Base-by-base conservation (phyloP, 2,797 vertebrate species). In the Thunnus albacares region DNA sequence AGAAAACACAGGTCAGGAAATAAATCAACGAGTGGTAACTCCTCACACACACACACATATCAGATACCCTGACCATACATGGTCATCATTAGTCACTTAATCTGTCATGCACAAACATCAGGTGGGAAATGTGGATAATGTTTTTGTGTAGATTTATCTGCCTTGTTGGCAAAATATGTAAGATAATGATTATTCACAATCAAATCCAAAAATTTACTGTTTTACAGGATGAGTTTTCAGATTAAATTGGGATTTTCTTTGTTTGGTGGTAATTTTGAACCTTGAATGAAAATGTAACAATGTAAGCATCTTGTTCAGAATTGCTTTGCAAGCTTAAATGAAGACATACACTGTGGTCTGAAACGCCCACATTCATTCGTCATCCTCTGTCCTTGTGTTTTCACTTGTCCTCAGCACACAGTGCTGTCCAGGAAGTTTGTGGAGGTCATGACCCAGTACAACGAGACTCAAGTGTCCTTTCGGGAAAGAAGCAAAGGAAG, bases 371-470 rank as follows among this genome's bases (percentile, higher is more conserved):
- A 63, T 76, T 64, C 26, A 63, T 76, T 64, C 30, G 20, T 65
- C 26, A 64, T 20, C 9, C 10, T 70, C 5, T 62, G 41, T 70
- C 35, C 20, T 59, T 60, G 15, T 86, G 13, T 82, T 79, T 66
- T 72, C 45, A 18, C 63, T 77, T 77, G 13, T 76, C 76, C 63
- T 53, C 84, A 99, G 98, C 96, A 99, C 81, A 96, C 96, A 0
- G 96, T 98, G 7, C 93, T 99, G 58, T 97, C 97, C 51, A 96
- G 97, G 86, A 98, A 97, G 93, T 99, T 99, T 91, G 97, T 97
- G 91, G 98, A 98, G 45, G 97, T 97, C 75, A 99, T 99, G 98
- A 97, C 97, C 0, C 94, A 95, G 59, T 99, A 98, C 91, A 99
- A 98, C 0, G 95, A 97, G 87, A 97, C 97, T 0, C 98, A 99